Conservation (phyloP, 1,140 invertebrate species). For the Globodera rostochiensis region DNA sequence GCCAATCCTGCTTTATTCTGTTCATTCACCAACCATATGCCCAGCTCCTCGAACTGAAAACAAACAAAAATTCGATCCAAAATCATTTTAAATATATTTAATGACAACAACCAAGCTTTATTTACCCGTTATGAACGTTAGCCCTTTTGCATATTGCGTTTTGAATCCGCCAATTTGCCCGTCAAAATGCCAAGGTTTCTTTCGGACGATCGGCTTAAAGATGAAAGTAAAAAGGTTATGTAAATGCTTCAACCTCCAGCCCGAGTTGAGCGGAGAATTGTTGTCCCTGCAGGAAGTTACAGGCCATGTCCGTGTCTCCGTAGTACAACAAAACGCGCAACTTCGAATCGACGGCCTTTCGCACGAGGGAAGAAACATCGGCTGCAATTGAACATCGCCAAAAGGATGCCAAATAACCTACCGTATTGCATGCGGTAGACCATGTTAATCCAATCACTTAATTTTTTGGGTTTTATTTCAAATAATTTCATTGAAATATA, state of each 20-base stretch:
- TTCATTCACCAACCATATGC: conserved; percentile 9
- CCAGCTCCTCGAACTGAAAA: conserved; percentile 26
- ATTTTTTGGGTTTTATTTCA: not conserved
- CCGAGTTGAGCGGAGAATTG: conserved; percentile 57
- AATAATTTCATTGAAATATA: too few relatives aligned
- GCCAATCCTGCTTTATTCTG: too few relatives aligned
- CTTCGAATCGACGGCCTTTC: conserved; percentile 61
- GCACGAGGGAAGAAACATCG: conserved; percentile 62
- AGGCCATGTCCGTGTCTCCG: conserved; percentile 72
- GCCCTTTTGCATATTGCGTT: conserved; percentile 60
- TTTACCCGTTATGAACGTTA: conserved; percentile 57
- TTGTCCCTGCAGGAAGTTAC: conserved; percentile 68
- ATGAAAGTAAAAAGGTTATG: conserved; percentile 2
- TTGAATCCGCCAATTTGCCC: conserved; percentile 64
- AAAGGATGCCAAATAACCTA: too few relatives aligned
- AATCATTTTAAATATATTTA: not conserved
- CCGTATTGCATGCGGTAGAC: too few relatives aligned
- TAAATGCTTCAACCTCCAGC: conserved; percentile 4
- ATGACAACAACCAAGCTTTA: not conserved
- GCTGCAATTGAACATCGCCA: conserved; percentile 30
- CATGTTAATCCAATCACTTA: conserved; percentile 42
- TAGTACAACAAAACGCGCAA: conserved; percentile 70
- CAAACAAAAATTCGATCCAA: too few relatives aligned
- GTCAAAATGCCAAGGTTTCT: conserved; percentile 63
- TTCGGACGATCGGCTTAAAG: conserved; percentile 43